Evolutionary conservation across 2,888 invertebrate genomes (phyloP).

Genomic region (Cryptus viduatorius): DNA sequence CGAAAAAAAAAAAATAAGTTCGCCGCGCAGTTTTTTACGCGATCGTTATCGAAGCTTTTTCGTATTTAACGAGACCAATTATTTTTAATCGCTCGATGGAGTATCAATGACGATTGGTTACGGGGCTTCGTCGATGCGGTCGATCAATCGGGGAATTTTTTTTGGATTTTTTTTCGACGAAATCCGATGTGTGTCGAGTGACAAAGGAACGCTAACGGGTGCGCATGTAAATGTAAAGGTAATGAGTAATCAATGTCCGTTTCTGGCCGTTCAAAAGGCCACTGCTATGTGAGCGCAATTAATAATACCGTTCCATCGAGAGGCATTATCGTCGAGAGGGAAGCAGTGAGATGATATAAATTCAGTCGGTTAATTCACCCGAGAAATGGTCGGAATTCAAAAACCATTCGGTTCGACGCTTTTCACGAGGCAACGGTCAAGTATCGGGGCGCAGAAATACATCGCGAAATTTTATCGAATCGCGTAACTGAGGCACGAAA

Average conservation of each 20-base stretch:
- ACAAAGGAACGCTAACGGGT: background rate
- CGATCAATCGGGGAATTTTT: background rate
- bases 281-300: background rate
- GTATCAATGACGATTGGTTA: background rate
- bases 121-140: slow-evolving; percentile 3
- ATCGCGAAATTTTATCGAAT: slow-evolving; percentile 13
- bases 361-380: slow-evolving; percentile 16
- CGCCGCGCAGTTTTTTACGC: background rate
- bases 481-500: background rate
- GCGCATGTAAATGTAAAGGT: background rate
- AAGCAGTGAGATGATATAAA: slow-evolving; percentile 10
- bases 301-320: slow-evolving; percentile 1
- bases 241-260: background rate
- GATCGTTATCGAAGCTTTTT: background rate
- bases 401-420: slow-evolving; percentile 45
- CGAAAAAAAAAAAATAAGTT: background rate
- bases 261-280: background rate
- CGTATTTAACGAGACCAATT: slow-evolving; percentile 24
- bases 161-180: background rate
- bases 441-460: slow-evolving; percentile 20
- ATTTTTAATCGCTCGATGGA: slow-evolving; percentile 42
- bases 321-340: background rate
- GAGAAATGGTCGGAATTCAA: slow-evolving; percentile 38
- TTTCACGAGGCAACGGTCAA: slow-evolving; percentile 22
- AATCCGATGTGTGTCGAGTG: background rate